A percentile compares a stretch with the other conserved stretches of the same genome.
Evolutionary conservation across 2,888 invertebrate species (phyloP).

Genomic region (Eristalis intricaria): DNA sequence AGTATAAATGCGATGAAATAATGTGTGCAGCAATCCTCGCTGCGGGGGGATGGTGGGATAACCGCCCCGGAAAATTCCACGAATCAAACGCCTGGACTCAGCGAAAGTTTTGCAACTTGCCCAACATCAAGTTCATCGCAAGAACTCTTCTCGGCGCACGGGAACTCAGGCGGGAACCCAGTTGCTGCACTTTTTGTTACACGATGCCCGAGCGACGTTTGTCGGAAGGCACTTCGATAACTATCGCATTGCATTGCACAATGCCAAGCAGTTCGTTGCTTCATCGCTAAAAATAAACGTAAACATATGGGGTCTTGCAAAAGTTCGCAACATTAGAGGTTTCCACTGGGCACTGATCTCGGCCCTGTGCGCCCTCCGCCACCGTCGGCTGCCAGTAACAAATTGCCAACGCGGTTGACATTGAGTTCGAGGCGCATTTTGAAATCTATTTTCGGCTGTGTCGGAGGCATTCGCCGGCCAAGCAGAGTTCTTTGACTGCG

Average conservation of each 20-base stretch:
- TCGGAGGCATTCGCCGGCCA: constrained; percentile 44
- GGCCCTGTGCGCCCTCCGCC: neutral
- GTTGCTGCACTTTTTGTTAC: neutral
- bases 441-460: constrained; percentile 55
- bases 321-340: constrained; percentile 38
- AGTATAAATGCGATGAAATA: too few relatives aligned
- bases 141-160: neutral
- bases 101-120: neutral
- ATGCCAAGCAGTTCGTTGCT: constrained; percentile 23
- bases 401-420: constrained; percentile 64
- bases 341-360: constrained; percentile 7
- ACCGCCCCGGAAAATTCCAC: neutral
- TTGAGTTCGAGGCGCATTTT: constrained; percentile 62
- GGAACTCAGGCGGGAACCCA: neutral
- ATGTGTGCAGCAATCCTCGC: too few relatives aligned
- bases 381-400: constrained; percentile 10
- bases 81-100: neutral
- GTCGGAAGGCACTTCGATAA: constrained; percentile 13
- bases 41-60: too few relatives aligned
- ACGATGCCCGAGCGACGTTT: constrained; percentile 12
- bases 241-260: constrained; percentile 24
- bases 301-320: constrained; percentile 1
- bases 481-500: constrained; percentile 61
- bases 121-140: neutral
- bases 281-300: constrained; percentile 14